Evolutionary conservation across 2,113 vertebrate genomes (phyloP).

Genomic region (Elephantulus edwardii): DNA sequence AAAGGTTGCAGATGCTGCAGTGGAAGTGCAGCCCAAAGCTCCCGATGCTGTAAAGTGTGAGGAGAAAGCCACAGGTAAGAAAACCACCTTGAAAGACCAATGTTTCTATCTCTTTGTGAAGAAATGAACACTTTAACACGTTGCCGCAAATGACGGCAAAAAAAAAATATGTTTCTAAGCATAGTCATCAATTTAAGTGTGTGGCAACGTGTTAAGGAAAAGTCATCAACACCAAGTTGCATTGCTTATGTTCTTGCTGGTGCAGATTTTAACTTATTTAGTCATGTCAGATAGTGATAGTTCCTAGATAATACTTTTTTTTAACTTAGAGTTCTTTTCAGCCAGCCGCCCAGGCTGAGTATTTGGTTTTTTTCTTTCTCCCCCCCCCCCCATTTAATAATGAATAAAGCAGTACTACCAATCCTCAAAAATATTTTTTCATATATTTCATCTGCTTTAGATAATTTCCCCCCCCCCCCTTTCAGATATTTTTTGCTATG

Average conservation of each 20-base stretch:
- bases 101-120: neutral
- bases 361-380: conserved; percentile 73
- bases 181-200: no score
- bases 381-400: conserved; percentile 63
- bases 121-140: no score
- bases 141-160: neutral
- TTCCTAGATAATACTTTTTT: conserved; percentile 52
- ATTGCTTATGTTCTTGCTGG: neutral
- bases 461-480: conserved; percentile 50
- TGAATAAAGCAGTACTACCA: conserved; percentile 43
- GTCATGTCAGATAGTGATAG: neutral
- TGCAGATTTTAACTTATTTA: conserved; percentile 10
- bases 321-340: conserved; percentile 74
- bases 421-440: conserved; percentile 38
- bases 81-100: fast-evolving
- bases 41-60: conserved; percentile 89
- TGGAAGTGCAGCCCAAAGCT: conserved; percentile 85
- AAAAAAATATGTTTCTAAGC: neutral
- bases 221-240: neutral
- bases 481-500: conserved; percentile 88
- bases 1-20: conserved; percentile 81
- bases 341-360: conserved; percentile 58
- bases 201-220: no score
- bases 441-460: conserved; percentile 36
- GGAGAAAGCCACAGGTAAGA: conserved; percentile 90